Base-by-base conservation (phyloP, 2,888 invertebrate genomes). In the Drosophila merina region DNA sequence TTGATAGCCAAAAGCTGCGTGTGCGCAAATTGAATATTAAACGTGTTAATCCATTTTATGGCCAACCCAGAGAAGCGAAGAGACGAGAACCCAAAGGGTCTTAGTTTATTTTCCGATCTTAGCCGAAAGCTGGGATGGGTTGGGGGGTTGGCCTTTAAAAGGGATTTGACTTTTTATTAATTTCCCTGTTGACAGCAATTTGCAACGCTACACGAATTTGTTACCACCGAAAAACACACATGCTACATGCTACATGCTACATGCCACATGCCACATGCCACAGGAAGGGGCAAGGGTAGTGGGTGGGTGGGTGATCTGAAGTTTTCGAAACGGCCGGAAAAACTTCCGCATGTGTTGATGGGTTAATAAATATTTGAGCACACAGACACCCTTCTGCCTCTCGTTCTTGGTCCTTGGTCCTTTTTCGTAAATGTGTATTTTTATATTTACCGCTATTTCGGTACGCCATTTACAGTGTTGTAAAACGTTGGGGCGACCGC, bases 331-430 rank as follows among this genome's bases (percentile, higher is more conserved):
- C 74, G 87, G 88, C 77, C 72, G 59, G 72, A 74, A 87, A 88
- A 88, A 84, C 84, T 82, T 82, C 84, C 84, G 88, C 86, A 86
- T 88, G 84, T 83, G 88, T 75, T 90, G 89, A 90, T 90, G 90
- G 88, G 88, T 89, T 90, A 89, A 89, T 89, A 90, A 89, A 89
- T 89, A 90, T 89, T 89, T 89, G 79, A 89, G 69, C 88, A 77
- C 76, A 76, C 67, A 76, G 74, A 76, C 79, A 60, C 60, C 50
- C 52, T 56, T 1, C 20, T 2, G 20, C 20, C 20, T 20, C 25
- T 31, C 14, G 12, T 36, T 5, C 36, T n/a, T 10, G n/a, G n/a
- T 33, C 36, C 36, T 36, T 36, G 36, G 5, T 36, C 10, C n/a
- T 4, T 5, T 5, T 45, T 14, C 25, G 9, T 48, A n/a, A 50